A percentile compares a stretch with the other conserved stretches of the same genome.
Evolutionary conservation across 2,888 invertebrate species (phyloP).

Genomic region (Phortica okadai): DNA sequence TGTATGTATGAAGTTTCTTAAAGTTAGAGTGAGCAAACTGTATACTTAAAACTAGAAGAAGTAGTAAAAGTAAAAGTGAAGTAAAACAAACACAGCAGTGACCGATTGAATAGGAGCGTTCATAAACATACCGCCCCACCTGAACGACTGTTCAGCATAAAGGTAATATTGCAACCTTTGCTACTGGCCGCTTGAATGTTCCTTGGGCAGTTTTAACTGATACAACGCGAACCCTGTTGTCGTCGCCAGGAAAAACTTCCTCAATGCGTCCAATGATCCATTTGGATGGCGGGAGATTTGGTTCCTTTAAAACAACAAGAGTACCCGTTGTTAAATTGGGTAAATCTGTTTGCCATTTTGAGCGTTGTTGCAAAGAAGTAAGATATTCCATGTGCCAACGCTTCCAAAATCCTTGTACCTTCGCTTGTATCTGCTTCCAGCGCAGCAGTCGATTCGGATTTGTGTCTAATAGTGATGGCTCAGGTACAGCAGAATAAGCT

Average conservation of each 20-base stretch:
- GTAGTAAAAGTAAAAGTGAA: too few relatives aligned
- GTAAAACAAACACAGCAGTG: too few relatives aligned
- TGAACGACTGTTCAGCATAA: conserved; percentile 36
- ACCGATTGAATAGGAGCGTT: neutral
- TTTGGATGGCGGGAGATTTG: conserved; percentile 42
- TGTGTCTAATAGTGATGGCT: conserved; percentile 32
- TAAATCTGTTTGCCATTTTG: conserved; percentile 39
- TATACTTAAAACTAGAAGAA: too few relatives aligned
- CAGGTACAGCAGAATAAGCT: conserved; percentile 31
- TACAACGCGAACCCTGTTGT: conserved; percentile 42
- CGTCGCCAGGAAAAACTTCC: conserved; percentile 31
- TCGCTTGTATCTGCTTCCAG: conserved; percentile 40
- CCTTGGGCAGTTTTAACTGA: conserved; percentile 37
- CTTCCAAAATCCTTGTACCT: conserved; percentile 46
- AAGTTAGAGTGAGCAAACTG: too few relatives aligned
- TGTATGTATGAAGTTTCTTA: too few relatives aligned
- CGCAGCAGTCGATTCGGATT: conserved; percentile 29
- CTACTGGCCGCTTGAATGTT: conserved; percentile 24
- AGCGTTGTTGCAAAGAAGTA: conserved; percentile 37
- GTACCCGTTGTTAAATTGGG: conserved; percentile 30
- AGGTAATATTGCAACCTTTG: conserved; percentile 33
- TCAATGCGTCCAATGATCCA: conserved; percentile 41
- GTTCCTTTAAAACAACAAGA: conserved; percentile 41
- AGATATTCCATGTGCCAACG: conserved; percentile 43
- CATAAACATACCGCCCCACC: conserved; percentile 37